Evolutionary conservation across 2,797 vertebrate genomes (phyloP), one percentile per base, ranked within the genome.

Genomic region (Microtus agrestis): DNA sequence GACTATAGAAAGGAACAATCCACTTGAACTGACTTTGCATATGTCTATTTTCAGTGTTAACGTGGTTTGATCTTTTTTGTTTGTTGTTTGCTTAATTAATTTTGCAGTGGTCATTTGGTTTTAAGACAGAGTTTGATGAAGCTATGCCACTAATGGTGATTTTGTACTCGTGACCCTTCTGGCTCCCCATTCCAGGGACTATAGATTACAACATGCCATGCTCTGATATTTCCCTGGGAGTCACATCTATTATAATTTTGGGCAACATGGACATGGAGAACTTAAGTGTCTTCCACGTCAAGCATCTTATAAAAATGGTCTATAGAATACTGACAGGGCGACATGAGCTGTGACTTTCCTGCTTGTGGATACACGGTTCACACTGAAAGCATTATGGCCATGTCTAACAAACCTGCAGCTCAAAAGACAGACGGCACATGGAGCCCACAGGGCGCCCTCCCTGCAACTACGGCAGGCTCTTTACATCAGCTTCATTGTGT

Each of bases 11-110:
- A 87, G 34, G 15, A 40, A 27, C 48, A 31, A 89, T 82, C 23
- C 43, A 92, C 54, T 94, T 91, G 86, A 91, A 71, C 25, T 14
- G 61, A 88, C 27, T 85, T 93, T 78, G 27, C 54, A 91, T 51
- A n/a, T 65, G 69, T 37, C 48, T 61, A 88, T 51, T 79, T 88
- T 89, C 63, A 88, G 23, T 43, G 23, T 89, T 91, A 92, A 82
- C 51, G 40, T 88, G 43, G 71, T 34, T 76, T 88, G 25, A 31
- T 43, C 37, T 43, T 31, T 74, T 27, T 56, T 85, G 43, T 3
- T 23, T 81, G 43, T 63, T 63, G 46, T 37, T 73, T 54, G 15
- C 31, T 43, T 43, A 67, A 34, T 48, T 23, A 65, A 19, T 46
- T 46, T 84, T 79, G 40, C 46, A 34, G 34, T 76, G 17, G 5